Evolutionary conservation across 2,888 invertebrate species (phyloP).

Genomic region (Ferdinandea cuprea): DNA sequence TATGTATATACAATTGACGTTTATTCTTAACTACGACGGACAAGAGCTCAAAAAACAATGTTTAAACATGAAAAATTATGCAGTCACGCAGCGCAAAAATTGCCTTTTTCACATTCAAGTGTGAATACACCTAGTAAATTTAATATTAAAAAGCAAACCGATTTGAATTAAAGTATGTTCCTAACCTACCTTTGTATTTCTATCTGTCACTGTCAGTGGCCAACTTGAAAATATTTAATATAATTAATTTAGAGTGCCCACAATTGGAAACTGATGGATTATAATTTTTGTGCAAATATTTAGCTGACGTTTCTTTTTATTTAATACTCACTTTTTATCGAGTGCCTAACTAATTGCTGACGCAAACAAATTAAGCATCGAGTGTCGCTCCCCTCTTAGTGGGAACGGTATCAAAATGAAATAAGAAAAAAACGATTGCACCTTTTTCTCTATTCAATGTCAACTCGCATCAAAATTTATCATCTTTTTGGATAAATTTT

Average conservation of each 20-base stretch:
- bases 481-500: background rate
- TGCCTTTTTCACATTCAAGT: constrained; percentile 34
- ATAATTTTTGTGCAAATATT: constrained; percentile 12
- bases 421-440: too few species aligned
- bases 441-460: too few species aligned
- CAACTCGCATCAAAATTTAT: background rate
- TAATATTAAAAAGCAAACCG: constrained; percentile 22
- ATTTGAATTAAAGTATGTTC: background rate
- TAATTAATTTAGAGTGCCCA: constrained; percentile 20
- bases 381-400: too few species aligned
- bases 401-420: too few species aligned
- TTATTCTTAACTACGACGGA: background rate
- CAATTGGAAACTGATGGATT: constrained; percentile 18
- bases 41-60: background rate
- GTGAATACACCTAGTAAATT: constrained; percentile 37
- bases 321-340: constrained; percentile 7
- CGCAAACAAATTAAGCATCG: constrained; percentile 16
- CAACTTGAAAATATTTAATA: constrained; percentile 1
- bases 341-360: constrained; percentile 22
- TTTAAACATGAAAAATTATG: background rate
- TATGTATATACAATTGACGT: background rate
- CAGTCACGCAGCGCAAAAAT: background rate
- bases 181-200: background rate
- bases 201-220: background rate
- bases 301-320: background rate